Evolutionary conservation across 2,797 vertebrate species (phyloP).

Genomic region (Amniataba percoides): DNA sequence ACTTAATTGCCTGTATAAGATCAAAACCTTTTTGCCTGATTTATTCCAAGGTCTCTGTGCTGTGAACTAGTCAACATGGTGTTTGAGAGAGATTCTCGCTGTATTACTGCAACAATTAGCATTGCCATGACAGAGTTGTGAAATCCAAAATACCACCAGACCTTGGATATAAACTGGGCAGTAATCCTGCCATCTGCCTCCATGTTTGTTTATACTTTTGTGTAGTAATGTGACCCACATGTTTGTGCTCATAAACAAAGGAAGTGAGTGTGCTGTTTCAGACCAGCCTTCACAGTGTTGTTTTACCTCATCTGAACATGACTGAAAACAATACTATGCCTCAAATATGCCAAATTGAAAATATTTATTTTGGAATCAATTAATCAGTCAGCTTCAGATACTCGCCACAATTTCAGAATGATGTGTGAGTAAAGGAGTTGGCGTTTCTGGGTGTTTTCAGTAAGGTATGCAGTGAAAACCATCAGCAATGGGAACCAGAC

Average conservation of each 20-base stretch:
- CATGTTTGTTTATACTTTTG: conserved; percentile 47
- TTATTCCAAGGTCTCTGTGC: not conserved
- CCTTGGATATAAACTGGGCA: conserved; percentile 22
- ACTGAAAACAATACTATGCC: conserved; percentile 27
- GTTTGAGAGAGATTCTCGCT: not conserved
- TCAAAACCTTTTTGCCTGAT: conserved; percentile 9
- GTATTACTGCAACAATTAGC: not conserved
- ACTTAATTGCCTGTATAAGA: not conserved
- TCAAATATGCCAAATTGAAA: conserved; percentile 28
- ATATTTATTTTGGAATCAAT: conserved; percentile 31
- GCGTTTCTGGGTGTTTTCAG: conserved; percentile 32
- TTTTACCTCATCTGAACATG: conserved; percentile 31
- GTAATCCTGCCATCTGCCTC: conserved; percentile 25
- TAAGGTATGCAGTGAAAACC: conserved; percentile 54
- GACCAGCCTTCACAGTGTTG: conserved; percentile 6
- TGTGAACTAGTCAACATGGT: not conserved
- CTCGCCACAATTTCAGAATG: not conserved
- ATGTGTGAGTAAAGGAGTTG: conserved; percentile 2
- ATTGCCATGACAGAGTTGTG: conserved; percentile 24
- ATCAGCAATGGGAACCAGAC: conserved; percentile 59
- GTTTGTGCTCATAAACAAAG: conserved; percentile 44
- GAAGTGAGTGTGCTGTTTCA: conserved; percentile 18
- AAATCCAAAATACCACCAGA: conserved; percentile 43
- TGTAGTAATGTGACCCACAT: conserved; percentile 37
- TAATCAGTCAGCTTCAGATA: not conserved